Percentiles rank a stretch among this genome's conserved stretches.
These are phyloP conservation scores for Alcedo quadribrachys DNA, from an alignment of 2,797 vertebrate species.

Conservation along the genomic window DNA sequence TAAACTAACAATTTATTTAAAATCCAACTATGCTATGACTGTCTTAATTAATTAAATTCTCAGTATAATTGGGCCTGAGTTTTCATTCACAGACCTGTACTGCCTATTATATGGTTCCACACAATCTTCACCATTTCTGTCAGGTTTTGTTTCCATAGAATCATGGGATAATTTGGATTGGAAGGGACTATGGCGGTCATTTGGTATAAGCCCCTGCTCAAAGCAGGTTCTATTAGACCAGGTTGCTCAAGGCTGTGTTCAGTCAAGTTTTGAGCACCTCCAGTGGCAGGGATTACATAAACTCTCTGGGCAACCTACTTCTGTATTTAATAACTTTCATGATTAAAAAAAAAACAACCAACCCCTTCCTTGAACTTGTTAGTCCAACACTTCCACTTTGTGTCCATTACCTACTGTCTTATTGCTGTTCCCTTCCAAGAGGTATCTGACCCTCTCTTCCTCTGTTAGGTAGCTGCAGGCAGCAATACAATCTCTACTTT, in stretches of 20 bases:
- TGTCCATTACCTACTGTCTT: background rate
- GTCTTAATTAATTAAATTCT: conserved; percentile 40
- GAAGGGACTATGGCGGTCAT: background rate
- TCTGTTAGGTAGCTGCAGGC: background rate
- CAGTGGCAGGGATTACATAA: background rate
- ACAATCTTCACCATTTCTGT: background rate
- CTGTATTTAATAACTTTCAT: background rate
- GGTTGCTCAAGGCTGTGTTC: background rate
- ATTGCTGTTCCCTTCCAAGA: background rate
- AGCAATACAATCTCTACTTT: background rate
- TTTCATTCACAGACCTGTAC: background rate
- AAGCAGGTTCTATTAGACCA: background rate
- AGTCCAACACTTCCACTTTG: background rate
- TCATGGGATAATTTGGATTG: background rate
- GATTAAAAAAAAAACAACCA: background rate
- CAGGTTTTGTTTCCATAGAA: background rate
- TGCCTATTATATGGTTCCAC: background rate
- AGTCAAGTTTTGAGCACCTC: background rate
- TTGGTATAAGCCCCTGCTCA: background rate
- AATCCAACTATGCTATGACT: conserved; percentile 28
- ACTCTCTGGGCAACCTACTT: background rate
- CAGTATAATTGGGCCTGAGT: conserved; percentile 7
- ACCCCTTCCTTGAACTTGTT: background rate
- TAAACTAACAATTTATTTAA: conserved; percentile 57
- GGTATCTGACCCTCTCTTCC: background rate